A percentile compares a stretch with the other conserved stretches of the same genome.
phyloP scores from a whole-genome alignment of 2,113 vertebrate genomes.

The Melanerpes formicivorus region DNA sequence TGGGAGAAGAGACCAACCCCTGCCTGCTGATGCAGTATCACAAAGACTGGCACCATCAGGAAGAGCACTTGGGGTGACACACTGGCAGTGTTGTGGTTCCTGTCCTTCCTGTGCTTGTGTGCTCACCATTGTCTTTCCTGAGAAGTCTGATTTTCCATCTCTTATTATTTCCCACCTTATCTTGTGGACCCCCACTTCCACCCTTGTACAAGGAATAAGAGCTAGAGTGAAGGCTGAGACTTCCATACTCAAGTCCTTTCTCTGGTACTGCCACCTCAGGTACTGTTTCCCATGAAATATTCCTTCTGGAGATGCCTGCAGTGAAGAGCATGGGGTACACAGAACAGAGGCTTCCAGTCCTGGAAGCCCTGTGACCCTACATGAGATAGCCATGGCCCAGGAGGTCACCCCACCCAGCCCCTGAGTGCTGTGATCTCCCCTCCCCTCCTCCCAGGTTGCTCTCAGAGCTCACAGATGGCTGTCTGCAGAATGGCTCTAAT shows the following conservation, averaged over 20 bases:
- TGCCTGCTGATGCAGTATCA: neutral
- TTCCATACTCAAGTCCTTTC: neutral
- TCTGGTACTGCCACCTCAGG: neutral
- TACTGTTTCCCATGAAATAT: neutral
- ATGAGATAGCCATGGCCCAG: fast-evolving
- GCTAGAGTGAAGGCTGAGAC: neutral
- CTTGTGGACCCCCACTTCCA: neutral
- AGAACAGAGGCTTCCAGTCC: neutral
- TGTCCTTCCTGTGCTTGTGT: neutral
- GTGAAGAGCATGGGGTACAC: neutral
- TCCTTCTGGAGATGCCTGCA: neutral
- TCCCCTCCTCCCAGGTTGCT: neutral
- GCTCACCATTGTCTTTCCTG: neutral
- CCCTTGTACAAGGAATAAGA: neutral
- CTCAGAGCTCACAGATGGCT: constrained; percentile 60
- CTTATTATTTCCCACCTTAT: neutral
- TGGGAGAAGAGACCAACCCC: too few relatives aligned
- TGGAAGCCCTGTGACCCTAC: neutral
- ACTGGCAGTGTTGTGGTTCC: neutral
- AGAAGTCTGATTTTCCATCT: neutral
- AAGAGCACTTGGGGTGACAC: neutral
- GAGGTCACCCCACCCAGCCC: neutral
- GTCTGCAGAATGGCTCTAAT: constrained; percentile 57
- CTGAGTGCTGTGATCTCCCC: neutral
- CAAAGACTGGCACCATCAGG: neutral